Base-by-base conservation (phyloP, 2,113 vertebrate species). In the Hydrochoerus hydrochaeris region DNA sequence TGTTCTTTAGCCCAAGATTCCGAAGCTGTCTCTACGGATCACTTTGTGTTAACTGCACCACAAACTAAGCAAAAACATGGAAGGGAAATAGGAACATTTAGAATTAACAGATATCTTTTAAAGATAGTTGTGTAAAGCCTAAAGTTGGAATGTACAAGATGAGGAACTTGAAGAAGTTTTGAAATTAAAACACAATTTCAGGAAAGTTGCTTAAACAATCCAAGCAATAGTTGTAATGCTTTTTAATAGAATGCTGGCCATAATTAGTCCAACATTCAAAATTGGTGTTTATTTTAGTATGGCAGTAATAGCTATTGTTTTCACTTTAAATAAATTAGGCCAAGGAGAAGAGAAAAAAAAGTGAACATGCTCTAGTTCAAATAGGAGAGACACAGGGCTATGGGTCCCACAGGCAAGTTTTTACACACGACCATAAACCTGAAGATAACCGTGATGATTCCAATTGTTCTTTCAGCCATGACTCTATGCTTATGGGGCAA, bases 291-390 rank as follows among this genome's bases (percentile, higher is more conserved):
- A 16, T 28, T 63, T 94, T 91, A 9, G 58, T 46, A 83, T 93
- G 4, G 4, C 52, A 52, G 16, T 16, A 80, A 78, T 44, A 46
- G 17, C 32, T 3, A 58, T 38, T 73, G 13, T 19, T 54, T 67
- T 90, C 75, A 67, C 46, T 93, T 77, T n/a, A 73, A 91, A 41
- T 52, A 84, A 62, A 58, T 73, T 54, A 77, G 10, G 5, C 65
- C 35, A 63, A 77, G 83, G 9, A 46, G 2, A 95, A 46, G 3
- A 65, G 13, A 46, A 86, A 93, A 86, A 93, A 35, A 16, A 1
- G 35, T 73, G 2, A 7, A 38, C 24, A 3, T n/a, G 0, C 1
- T 75, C 2, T 91, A 13, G 1, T 63, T 90, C 90, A 83, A 57
- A 73, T 24, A 80, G 3, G 3, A 49, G 4, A 85, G 20, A 93